These are phyloP conservation scores for Anthrax anthrax DNA, from an alignment of 2,888 invertebrate genomes.

Conservation along the genomic window DNA sequence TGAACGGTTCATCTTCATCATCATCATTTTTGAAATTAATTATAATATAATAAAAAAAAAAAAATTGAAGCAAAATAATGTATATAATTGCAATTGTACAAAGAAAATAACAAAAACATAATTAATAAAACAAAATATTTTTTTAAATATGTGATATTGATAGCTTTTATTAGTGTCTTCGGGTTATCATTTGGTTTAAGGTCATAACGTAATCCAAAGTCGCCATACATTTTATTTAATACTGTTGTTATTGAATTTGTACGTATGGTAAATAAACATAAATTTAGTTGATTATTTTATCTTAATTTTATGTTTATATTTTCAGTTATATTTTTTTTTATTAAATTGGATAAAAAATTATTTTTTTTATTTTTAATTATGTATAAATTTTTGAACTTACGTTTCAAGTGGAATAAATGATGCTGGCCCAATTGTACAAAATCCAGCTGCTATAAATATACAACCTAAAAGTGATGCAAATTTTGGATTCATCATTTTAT, in stretches of 20 bases:
- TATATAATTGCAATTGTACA: too few relatives aligned
- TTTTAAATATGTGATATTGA: neutral
- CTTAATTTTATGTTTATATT: neutral
- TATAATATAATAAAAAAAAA: too few relatives aligned
- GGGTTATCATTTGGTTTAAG: neutral
- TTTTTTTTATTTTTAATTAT: too few relatives aligned
- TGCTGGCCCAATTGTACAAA: slow-evolving; percentile 54
- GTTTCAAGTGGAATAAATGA: slow-evolving; percentile 49
- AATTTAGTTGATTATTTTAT: too few relatives aligned
- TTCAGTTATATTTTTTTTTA: neutral
- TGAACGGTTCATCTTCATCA: too few relatives aligned
- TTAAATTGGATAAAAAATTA: too few relatives aligned
- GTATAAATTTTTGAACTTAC: neutral
- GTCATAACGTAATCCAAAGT: neutral
- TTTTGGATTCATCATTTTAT: slow-evolving; percentile 52
- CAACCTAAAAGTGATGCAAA: slow-evolving; percentile 53
- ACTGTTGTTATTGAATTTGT: neutral
- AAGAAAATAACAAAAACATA: too few relatives aligned
- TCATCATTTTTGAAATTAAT: too few relatives aligned
- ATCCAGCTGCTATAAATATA: slow-evolving; percentile 48
- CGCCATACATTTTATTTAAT: neutral
- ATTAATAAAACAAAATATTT: too few relatives aligned
- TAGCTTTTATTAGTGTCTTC: neutral
- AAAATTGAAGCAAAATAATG: too few relatives aligned
- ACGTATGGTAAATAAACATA: too few relatives aligned